A percentile compares a stretch with the other conserved stretches of the same genome.
phyloP scores from a whole-genome alignment of 2,888 invertebrate species.

The Cryptocephalus moraei region DNA sequence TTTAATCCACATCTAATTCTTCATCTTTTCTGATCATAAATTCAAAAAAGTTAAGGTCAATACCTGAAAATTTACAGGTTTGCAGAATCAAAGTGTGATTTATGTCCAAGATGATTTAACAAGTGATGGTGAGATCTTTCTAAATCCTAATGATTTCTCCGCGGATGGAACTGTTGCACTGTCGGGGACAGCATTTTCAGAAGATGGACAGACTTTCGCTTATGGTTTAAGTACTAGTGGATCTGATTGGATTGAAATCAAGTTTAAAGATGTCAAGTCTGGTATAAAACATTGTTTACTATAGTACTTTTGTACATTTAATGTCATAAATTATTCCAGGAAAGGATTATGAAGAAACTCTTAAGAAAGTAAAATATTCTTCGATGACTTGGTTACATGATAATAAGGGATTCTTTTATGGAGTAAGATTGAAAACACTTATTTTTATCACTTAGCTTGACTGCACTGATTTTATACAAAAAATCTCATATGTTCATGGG shows the following conservation, averaged over 20 bases:
- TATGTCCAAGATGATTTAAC: slow-evolving; percentile 73
- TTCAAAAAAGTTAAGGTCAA: neutral
- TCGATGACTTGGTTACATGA: slow-evolving; percentile 91
- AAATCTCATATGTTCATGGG: no score
- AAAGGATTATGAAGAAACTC: slow-evolving; percentile 77
- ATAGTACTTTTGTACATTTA: slow-evolving; percentile 1
- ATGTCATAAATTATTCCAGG: slow-evolving; percentile 10
- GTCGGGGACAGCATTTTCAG: slow-evolving; percentile 67
- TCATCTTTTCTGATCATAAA: no score
- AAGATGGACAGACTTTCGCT: slow-evolving; percentile 82
- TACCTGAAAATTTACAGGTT: slow-evolving; percentile 42
- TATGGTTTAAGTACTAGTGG: slow-evolving; percentile 89
- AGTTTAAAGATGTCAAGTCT: slow-evolving; percentile 64
- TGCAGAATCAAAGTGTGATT: slow-evolving; percentile 95
- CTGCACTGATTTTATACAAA: no score
- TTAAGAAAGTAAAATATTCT: slow-evolving; percentile 88
- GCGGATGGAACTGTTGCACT: slow-evolving; percentile 84
- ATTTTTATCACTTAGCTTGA: neutral
- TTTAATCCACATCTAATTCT: no score
- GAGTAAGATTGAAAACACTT: slow-evolving; percentile 43
- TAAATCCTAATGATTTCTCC: slow-evolving; percentile 91
- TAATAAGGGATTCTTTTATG: slow-evolving; percentile 90
- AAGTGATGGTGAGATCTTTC: slow-evolving; percentile 70
- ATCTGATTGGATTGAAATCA: slow-evolving; percentile 93
- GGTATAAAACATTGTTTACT: slow-evolving; percentile 35